Evolutionary conservation across 1,140 invertebrate species (phyloP).

Genomic region (Sipha flava): DNA sequence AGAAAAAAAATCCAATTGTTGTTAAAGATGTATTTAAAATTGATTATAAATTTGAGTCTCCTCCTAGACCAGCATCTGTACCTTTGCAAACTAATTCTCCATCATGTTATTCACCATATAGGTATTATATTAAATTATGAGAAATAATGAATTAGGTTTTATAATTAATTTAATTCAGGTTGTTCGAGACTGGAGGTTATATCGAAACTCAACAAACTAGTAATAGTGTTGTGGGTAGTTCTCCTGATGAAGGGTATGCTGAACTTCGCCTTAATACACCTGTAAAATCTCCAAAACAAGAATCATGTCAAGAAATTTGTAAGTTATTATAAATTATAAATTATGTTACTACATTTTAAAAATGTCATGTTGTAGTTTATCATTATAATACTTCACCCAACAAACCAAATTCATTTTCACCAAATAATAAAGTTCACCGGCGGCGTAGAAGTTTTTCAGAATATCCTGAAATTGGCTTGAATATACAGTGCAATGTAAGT

Average conservation of each 20-base stretch:
- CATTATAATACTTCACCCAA: background rate
- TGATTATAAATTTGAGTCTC: slow-evolving; percentile 35
- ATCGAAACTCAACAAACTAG: slow-evolving; percentile 18
- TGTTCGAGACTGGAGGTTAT: slow-evolving; percentile 20
- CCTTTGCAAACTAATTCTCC: slow-evolving; percentile 33
- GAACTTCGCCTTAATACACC: slow-evolving; percentile 18
- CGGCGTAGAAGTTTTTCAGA: slow-evolving; percentile 25
- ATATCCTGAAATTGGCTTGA: slow-evolving; percentile 15
- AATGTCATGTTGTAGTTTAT: background rate
- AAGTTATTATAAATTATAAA: background rate
- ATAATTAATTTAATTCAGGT: background rate
- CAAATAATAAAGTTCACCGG: background rate
- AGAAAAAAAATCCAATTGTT: slow-evolving; percentile 3
- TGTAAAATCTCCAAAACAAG: slow-evolving; percentile 1
- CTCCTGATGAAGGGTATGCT: slow-evolving; percentile 20
- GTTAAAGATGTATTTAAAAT: slow-evolving; percentile 7
- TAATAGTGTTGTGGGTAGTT: slow-evolving; percentile 3
- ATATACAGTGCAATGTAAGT: slow-evolving; percentile 26
- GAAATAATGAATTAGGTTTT: background rate
- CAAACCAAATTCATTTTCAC: slow-evolving; percentile 11
- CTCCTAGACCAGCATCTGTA: slow-evolving; percentile 37
- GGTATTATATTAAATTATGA: background rate
- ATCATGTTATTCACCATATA: slow-evolving; percentile 18
- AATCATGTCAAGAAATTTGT: background rate
- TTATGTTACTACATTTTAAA: background rate